Percentiles rank a stretch among this genome's conserved stretches.
phyloP scores from a whole-genome alignment of 2,888 invertebrate genomes.

The Eucera pruinosa region DNA sequence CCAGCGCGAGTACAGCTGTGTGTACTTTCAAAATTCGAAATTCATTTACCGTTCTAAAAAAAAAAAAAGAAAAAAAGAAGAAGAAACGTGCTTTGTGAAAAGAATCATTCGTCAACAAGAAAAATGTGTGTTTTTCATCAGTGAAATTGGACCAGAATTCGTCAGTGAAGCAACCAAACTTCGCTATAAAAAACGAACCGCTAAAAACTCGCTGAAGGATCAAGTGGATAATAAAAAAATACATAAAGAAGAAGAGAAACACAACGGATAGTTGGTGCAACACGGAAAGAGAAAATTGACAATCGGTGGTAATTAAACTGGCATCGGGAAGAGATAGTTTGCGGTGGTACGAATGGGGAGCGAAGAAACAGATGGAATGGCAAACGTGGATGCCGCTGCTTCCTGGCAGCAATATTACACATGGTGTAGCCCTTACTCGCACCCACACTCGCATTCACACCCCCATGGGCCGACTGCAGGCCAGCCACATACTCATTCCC shows the following conservation, averaged over 20 bases:
- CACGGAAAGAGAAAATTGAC: background rate
- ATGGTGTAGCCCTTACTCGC: constrained; percentile 75
- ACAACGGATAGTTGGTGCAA: background rate
- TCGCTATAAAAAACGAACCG: too few relatives aligned
- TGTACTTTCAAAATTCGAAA: too few relatives aligned
- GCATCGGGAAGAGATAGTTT: constrained; percentile 37
- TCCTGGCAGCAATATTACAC: constrained; percentile 81
- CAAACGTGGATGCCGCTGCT: constrained; percentile 72
- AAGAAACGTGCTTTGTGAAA: too few relatives aligned
- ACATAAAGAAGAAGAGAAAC: background rate
- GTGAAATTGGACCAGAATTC: too few relatives aligned
- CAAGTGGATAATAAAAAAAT: background rate
- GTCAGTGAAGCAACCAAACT: too few relatives aligned
- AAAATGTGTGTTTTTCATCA: too few relatives aligned
- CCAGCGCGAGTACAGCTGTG: too few relatives aligned
- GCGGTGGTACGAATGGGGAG: constrained; percentile 71
- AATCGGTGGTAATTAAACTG: constrained; percentile 2
- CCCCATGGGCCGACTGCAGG: constrained; percentile 22
- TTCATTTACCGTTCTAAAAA: too few relatives aligned
- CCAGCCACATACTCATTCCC: constrained; percentile 70
- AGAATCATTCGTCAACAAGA: too few relatives aligned
- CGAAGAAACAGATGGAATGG: constrained; percentile 73
- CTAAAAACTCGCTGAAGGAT: too few relatives aligned
- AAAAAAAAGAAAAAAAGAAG: too few relatives aligned
- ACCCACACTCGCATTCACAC: constrained; percentile 71